Conservation (phyloP, 2,888 invertebrate genomes). For the Melinaea marsaeus region DNA sequence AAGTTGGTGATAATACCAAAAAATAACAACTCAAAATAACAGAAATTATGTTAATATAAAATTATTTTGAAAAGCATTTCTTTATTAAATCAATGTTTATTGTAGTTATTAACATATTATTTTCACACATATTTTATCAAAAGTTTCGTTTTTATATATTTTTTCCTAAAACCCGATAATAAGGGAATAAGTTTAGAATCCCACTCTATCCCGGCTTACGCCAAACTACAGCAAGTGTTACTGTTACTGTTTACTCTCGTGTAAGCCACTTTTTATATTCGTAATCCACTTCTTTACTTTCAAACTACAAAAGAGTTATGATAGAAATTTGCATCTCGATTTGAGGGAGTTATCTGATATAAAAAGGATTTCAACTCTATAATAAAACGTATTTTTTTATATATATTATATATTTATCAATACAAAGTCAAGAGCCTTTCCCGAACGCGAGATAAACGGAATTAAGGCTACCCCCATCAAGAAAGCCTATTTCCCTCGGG, state of each 20-base stretch:
- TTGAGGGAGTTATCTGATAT: constrained; percentile 37
- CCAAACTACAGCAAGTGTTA: constrained; percentile 27
- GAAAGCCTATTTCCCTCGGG: constrained; percentile 67
- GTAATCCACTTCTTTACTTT: constrained; percentile 40
- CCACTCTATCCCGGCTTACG: not conserved
- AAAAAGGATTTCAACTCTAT: constrained; percentile 23
- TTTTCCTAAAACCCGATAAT: too few relatives aligned
- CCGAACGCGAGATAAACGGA: constrained; percentile 64
- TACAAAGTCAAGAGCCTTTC: constrained; percentile 13
- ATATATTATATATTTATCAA: constrained; percentile 8
- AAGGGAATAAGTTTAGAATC: not conserved
- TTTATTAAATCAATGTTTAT: too few relatives aligned
- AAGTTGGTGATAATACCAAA: too few relatives aligned
- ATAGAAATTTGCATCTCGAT: constrained; percentile 54
- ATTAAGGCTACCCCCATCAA: constrained; percentile 66
- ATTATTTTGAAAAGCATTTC: too few relatives aligned
- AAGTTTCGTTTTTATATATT: too few relatives aligned
- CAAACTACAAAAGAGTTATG: constrained; percentile 39
- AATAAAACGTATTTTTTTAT: not conserved
- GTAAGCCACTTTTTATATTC: constrained; percentile 41
- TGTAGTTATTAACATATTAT: too few relatives aligned
- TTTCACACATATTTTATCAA: too few relatives aligned
- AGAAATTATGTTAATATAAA: too few relatives aligned
- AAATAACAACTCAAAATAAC: too few relatives aligned
- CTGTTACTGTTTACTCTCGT: too few relatives aligned